These are phyloP conservation scores for Vombatus ursinus DNA, from an alignment of 2,113 vertebrate genomes.

Conservation along the genomic window DNA sequence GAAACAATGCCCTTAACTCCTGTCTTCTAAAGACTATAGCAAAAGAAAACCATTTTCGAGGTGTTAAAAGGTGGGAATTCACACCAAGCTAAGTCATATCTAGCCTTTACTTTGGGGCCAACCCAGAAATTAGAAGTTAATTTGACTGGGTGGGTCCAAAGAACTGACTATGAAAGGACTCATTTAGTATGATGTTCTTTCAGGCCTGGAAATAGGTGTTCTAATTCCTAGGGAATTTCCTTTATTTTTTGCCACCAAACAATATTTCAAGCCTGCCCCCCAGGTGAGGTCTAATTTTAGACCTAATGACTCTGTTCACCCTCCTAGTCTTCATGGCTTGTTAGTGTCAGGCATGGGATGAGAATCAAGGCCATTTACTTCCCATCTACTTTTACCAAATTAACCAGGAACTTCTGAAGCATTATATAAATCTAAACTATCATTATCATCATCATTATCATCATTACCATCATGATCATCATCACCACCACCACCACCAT, in stretches of 20 bases:
- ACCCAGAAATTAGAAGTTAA: neutral
- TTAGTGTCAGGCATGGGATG: neutral
- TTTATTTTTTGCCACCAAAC: neutral
- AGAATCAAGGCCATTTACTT: neutral
- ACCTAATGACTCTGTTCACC: neutral
- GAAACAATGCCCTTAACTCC: neutral
- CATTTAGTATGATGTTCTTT: neutral
- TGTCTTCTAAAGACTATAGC: neutral
- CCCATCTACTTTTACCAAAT: neutral
- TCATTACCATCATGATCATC: no score
- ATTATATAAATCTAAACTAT: neutral
- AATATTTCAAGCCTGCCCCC: neutral
- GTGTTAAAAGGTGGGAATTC: neutral
- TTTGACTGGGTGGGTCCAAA: neutral
- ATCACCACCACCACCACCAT: no score
- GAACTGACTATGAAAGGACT: neutral
- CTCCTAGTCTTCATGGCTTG: neutral
- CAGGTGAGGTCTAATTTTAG: neutral
- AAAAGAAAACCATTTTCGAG: neutral
- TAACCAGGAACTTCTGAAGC: neutral
- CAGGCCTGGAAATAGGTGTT: neutral
- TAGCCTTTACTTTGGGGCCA: neutral
- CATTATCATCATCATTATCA: neutral
- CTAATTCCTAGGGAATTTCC: neutral
- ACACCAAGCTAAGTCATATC: neutral